Evolutionary conservation across 2,888 invertebrate species (phyloP), one percentile per base, ranked within the genome.

Genomic region (Glomeris marginata): DNA sequence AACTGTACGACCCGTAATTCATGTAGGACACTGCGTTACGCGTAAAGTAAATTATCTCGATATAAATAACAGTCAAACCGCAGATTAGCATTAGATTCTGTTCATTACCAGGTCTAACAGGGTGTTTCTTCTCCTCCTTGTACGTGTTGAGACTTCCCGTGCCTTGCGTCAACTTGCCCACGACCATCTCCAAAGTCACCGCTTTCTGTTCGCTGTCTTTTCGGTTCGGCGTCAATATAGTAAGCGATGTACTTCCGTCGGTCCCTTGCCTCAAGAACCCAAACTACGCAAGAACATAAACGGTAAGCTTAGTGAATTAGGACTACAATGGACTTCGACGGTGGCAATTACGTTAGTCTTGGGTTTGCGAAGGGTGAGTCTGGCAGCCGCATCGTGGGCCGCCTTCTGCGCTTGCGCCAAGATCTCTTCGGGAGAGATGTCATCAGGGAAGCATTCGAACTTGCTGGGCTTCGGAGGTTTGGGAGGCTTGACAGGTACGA

Each of bases 1-100:
- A 91, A n/a, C 88, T 83, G 72, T 90, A 98, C 0, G 94, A 84
- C 0, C 95, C 95, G 68, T 95, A 95, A 68, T 84, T 82, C 6
- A 94, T 70, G 0, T 91, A 86, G 62, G 85, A 88, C 13, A 91
- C 87, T 55, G 59, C 18, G 61, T 54, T 51, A 41, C 58, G 15
- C 11, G n/a, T n/a, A n/a, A n/a, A n/a, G n/a, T n/a, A n/a, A n/a
- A n/a, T n/a, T n/a, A n/a, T n/a, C n/a, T n/a, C n/a, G n/a, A n/a
- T 43, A 43, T 43, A 20, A 10, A 18, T 20, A 8, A n/a, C 18
- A 43, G 6, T 15, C 4, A 16, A n/a, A 43, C 15, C n/a, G 13
- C 41, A 15, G 43, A 13, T 8, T 47, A 21, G 20, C 46, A 40
- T 46, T 15, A 18, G 35, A 2, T 52, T 38, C 28, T 42, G 50